phyloP scores from a whole-genome alignment of 2,797 vertebrate genomes.

The Adrianichthys oophorus region DNA sequence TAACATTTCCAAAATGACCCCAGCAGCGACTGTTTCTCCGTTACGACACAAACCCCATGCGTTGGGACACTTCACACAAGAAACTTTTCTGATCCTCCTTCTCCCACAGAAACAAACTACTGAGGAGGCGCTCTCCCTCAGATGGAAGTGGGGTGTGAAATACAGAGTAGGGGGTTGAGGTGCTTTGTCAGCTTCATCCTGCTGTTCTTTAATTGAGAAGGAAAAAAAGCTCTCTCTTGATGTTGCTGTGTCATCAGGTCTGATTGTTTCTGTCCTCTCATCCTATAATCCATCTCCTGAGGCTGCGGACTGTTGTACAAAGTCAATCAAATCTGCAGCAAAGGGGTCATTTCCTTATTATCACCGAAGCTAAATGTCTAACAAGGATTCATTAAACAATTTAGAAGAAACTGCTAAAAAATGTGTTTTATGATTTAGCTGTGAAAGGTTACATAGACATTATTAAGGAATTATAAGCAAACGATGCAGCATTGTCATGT shows the following conservation, averaged over 20 bases:
- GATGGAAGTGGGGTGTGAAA: conserved; percentile 12
- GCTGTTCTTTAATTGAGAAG: conserved; percentile 60
- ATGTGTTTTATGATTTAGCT: conserved; percentile 1
- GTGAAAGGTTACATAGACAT: no score
- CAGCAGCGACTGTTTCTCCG: conserved; percentile 31
- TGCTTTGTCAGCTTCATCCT: conserved; percentile 59
- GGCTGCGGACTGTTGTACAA: conserved; percentile 32
- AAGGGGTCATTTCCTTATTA: conserved; percentile 24
- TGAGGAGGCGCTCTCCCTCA: conserved; percentile 39
- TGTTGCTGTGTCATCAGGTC: conserved; percentile 66
- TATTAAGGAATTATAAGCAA: no score
- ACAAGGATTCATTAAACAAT: conserved; percentile 6
- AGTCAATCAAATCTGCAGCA: conserved; percentile 30
- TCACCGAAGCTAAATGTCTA: conserved; percentile 13
- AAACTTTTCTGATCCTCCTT: conserved; percentile 44
- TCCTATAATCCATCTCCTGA: conserved; percentile 39
- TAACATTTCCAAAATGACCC: conserved; percentile 11
- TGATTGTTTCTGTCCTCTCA: conserved; percentile 57
- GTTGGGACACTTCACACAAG: conserved; percentile 45
- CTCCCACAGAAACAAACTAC: conserved; percentile 32
- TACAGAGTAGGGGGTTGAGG: conserved; percentile 18
- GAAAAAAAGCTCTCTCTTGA: conserved; percentile 42
- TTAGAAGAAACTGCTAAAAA: conserved; percentile 9
- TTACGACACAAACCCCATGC: conserved; percentile 35
- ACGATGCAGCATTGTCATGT: no score